Evolutionary conservation across 1,140 invertebrate genomes (phyloP).

Genomic region (Ptiloglossa arizonensis): DNA sequence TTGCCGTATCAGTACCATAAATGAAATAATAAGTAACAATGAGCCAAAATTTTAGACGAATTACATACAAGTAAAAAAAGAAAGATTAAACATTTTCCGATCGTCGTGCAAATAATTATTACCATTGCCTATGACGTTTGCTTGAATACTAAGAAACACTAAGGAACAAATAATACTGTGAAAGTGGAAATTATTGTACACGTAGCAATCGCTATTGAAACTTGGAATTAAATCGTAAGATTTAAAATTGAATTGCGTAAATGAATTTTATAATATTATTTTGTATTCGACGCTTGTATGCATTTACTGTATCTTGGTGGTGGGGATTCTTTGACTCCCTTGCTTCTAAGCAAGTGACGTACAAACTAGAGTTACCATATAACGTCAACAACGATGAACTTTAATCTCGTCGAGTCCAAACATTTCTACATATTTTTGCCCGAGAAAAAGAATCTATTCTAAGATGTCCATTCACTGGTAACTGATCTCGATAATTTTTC

Average conservation of each 20-base stretch:
- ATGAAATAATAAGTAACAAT: too few species aligned
- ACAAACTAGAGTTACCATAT: too few species aligned
- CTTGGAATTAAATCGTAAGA: slow-evolving; percentile 23
- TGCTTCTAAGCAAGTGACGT: too few species aligned
- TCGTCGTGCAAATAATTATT: too few species aligned
- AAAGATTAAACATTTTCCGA: background rate
- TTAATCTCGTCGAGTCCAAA: background rate
- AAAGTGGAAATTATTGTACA: slow-evolving; percentile 18
- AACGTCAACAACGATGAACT: background rate
- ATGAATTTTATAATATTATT: too few species aligned
- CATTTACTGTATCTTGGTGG: too few species aligned
- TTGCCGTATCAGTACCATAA: too few species aligned
- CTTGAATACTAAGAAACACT: background rate
- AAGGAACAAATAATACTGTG: background rate
- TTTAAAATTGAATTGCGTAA: too few species aligned
- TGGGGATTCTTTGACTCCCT: background rate
- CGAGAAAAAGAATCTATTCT: background rate
- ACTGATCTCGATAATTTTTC: slow-evolving; percentile 29
- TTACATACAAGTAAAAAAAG: background rate
- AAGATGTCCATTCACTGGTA: background rate
- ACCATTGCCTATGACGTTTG: background rate
- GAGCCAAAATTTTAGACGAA: too few species aligned
- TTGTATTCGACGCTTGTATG: too few species aligned
- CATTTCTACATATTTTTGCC: background rate
- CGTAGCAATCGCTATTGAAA: background rate